Evolutionary conservation across 2,888 invertebrate genomes (phyloP).

Genomic region (Drosophila vallismaia): DNA sequence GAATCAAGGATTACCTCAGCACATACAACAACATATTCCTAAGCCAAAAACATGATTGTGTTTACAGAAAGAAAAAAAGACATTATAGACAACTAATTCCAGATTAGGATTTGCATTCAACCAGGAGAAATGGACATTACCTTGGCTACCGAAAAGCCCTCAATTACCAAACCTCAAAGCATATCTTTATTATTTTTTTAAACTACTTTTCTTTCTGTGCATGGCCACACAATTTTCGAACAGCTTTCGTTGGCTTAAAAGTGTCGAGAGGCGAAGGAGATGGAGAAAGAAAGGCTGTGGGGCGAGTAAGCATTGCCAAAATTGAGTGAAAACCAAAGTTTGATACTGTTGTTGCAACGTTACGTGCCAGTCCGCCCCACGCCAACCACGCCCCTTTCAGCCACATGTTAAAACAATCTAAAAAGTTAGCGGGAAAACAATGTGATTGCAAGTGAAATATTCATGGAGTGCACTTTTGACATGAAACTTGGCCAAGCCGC

Average conservation of each 20-base stretch:
- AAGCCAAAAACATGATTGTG: background rate
- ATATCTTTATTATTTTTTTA: background rate
- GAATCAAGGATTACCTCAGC: slow-evolving; percentile 68
- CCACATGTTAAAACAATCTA: slow-evolving; percentile 78
- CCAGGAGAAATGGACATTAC: background rate
- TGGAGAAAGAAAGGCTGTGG: slow-evolving; percentile 25
- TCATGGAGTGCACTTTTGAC: slow-evolving; percentile 72
- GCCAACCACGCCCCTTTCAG: slow-evolving; percentile 61
- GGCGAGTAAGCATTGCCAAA: slow-evolving; percentile 49
- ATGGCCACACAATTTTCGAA: slow-evolving; percentile 46
- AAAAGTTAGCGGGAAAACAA: slow-evolving; percentile 79
- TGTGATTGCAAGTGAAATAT: slow-evolving; percentile 81
- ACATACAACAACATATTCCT: slow-evolving; percentile 22
- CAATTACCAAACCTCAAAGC: background rate
- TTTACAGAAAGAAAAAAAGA: background rate
- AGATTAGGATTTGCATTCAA: background rate
- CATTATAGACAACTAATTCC: background rate
- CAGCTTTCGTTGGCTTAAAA: slow-evolving; percentile 32
- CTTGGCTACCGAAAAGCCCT: background rate
- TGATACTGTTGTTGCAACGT: slow-evolving; percentile 57
- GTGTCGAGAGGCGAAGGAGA: slow-evolving; percentile 19
- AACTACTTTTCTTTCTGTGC: slow-evolving; percentile 13
- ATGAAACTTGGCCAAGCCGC: slow-evolving; percentile 52
- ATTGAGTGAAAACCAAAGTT: slow-evolving; percentile 74
- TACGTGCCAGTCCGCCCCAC: slow-evolving; percentile 43